These are phyloP conservation scores for Lumbricus terrestris DNA, from an alignment of 2,888 invertebrate genomes.

Conservation along the genomic window DNA sequence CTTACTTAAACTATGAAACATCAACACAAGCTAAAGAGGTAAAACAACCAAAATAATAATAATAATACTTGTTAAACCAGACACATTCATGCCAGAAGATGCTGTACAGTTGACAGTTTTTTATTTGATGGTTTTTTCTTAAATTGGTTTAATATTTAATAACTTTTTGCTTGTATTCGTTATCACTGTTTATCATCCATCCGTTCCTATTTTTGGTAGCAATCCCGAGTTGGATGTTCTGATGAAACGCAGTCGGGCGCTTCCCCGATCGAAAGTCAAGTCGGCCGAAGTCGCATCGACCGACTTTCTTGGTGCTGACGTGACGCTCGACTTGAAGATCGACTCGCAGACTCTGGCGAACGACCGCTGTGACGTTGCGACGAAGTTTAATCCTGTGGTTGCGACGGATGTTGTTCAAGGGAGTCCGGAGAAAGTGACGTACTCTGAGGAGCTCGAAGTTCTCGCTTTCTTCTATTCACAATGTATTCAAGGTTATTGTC, in stretches of 20 bases:
- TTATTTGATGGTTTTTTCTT: too few relatives aligned
- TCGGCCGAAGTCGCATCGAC: background rate
- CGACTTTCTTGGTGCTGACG: background rate
- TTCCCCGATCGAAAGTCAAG: background rate
- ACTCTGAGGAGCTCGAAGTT: conserved; percentile 64
- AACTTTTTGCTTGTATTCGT: too few relatives aligned
- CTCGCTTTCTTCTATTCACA: conserved; percentile 66
- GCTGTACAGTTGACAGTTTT: too few relatives aligned
- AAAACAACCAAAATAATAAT: too few relatives aligned
- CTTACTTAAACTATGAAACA: too few relatives aligned
- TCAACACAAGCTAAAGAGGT: too few relatives aligned
- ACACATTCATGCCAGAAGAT: too few relatives aligned
- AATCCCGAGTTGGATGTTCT: background rate
- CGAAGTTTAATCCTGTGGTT: background rate
- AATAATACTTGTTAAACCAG: too few relatives aligned
- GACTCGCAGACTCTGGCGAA: background rate
- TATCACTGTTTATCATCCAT: background rate
- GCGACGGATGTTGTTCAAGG: conserved; percentile 40
- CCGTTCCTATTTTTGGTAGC: background rate
- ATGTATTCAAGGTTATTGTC: conserved; percentile 62
- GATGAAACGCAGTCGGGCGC: background rate
- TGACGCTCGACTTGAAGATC: background rate
- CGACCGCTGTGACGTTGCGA: background rate
- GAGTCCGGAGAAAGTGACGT: conserved; percentile 58
- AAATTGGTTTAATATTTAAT: too few relatives aligned